Base-by-base conservation (phyloP, 2,888 invertebrate species). In the Caenorhabditis sp. region DNA sequence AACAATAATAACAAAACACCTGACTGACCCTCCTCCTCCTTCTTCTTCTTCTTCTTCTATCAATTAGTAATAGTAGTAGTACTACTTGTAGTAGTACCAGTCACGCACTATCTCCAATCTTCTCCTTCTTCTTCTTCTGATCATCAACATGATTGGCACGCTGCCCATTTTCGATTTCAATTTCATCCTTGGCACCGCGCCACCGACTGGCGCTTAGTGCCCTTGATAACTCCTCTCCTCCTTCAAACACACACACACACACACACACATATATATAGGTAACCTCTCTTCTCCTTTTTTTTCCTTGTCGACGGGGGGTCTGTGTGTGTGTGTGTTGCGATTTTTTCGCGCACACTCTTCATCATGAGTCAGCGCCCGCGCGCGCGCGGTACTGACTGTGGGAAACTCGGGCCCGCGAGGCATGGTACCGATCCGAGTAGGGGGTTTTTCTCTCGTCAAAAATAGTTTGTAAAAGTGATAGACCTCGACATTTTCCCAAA, bases 171-270 rank as follows among this genome's bases (percentile, higher is more conserved):
- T 43, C 43, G 31, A 43, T 43, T 26, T 55, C 55, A 8, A 14
- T 26, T 26, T 24, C 55, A 55, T 55, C 70, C 70, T 70, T 70
- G 70, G 70, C 70, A 70, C 70, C 70, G 70, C 65, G 70, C 70
- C 70, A 70, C 70, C 26, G 62, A 58, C 62, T 70, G 70, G 70
- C 31, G 70, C 70, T 43, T 19, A 4, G 53, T 26, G 55, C 55
- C 55, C 55, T 55, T 55, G 55, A 55, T 43, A 43, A 5, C 17
- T 17, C 43, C 43, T 10, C 31, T 31, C n/a, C n/a, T n/a, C n/a
- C n/a, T n/a, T n/a, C n/a, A n/a, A 31, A 31, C 31, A 6, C 31
- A 6, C 31, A 6, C 31, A 6, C 31, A 6, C 31, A 4, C 31
- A 10, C 31, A 31, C 31, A 6, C 31, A 6, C 31, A 6, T 10